These are phyloP conservation scores for Phodopus roborovskii DNA, from an alignment of 2,113 vertebrate genomes.

Conservation along the genomic window DNA sequence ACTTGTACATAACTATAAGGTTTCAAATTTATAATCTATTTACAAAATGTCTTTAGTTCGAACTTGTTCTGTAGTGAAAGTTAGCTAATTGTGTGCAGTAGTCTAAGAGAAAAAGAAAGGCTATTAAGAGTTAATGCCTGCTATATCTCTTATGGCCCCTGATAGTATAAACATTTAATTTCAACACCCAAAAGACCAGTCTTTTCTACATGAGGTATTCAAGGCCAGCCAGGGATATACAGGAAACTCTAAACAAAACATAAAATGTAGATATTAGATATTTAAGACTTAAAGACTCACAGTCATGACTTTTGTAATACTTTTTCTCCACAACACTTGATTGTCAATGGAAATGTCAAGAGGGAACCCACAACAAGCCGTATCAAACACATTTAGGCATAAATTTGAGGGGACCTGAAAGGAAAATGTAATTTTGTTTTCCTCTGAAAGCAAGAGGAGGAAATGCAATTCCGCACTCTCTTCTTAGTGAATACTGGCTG, in stretches of 20 bases:
- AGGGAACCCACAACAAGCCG: background rate
- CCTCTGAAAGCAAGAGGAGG: background rate
- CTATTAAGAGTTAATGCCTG: too few relatives aligned
- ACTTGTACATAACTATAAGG: too few relatives aligned
- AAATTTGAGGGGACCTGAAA: background rate
- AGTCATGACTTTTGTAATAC: background rate
- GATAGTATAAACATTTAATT: background rate
- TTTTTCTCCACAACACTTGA: background rate
- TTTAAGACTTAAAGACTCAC: background rate
- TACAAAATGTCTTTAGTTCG: too few relatives aligned
- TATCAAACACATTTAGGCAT: background rate
- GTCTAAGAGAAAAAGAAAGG: too few relatives aligned
- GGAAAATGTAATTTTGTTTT: background rate
- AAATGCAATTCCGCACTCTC: background rate
- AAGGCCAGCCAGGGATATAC: background rate
- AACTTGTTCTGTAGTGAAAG: too few relatives aligned
- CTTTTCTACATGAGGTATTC: too few relatives aligned
- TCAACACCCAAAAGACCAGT: too few relatives aligned
- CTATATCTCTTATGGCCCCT: too few relatives aligned
- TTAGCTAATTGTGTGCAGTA: too few relatives aligned
- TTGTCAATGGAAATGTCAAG: background rate
- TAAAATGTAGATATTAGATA: background rate
- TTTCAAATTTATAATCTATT: too few relatives aligned
- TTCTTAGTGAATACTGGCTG: background rate
- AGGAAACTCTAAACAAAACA: background rate